These are phyloP conservation scores for Formica selysi DNA, from an alignment of 1,140 invertebrate genomes.

Conservation along the genomic window DNA sequence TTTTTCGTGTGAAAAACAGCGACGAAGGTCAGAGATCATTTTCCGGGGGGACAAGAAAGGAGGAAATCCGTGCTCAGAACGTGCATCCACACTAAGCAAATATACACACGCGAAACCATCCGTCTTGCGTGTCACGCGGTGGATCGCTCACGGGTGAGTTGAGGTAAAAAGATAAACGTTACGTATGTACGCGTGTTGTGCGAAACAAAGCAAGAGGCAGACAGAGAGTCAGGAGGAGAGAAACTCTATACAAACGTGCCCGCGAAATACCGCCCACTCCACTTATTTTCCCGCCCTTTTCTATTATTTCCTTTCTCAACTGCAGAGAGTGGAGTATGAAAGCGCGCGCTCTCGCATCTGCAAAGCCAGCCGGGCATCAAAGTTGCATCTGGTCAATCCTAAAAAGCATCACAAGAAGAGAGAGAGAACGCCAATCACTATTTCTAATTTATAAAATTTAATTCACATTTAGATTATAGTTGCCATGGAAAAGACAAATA, in stretches of 20 bases:
- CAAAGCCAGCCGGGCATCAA: neutral
- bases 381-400: neutral
- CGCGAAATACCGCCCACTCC: constrained; percentile 59
- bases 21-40: constrained; percentile 35
- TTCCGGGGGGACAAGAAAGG: constrained; percentile 32
- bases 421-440: neutral
- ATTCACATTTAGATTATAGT: neutral
- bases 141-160: constrained; percentile 38
- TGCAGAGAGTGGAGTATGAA: constrained; percentile 46
- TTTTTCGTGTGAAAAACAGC: constrained; percentile 50
- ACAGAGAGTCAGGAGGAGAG: neutral
- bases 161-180: constrained; percentile 38
- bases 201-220: constrained; percentile 18
- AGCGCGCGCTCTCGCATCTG: constrained; percentile 20
- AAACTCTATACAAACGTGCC: constrained; percentile 36
- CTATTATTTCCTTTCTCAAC: constrained; percentile 51
- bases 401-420: neutral
- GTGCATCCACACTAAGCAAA: constrained; percentile 27
- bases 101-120: constrained; percentile 43
- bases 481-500: neutral
- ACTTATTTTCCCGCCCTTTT: constrained; percentile 57
- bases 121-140: constrained; percentile 57
- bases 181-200: neutral
- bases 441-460: neutral
- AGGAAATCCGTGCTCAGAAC: constrained; percentile 16